Conservation (phyloP, 2,113 vertebrate genomes). For the Fulmarus glacialis region DNA sequence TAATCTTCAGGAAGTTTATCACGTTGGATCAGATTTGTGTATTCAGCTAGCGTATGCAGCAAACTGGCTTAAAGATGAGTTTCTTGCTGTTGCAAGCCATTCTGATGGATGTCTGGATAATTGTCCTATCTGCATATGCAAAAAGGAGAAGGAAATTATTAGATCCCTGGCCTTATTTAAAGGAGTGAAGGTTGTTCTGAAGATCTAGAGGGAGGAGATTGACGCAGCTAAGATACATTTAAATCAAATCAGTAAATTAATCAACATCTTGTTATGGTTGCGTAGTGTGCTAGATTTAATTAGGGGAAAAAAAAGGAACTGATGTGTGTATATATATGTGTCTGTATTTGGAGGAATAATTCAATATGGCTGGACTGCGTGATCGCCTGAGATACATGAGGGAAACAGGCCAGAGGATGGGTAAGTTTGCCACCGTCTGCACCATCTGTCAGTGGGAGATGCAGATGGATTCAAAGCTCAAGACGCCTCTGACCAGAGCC, state of each 20-base stretch:
- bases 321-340: background rate
- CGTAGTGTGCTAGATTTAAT: background rate
- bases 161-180: background rate
- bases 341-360: background rate
- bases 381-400: background rate
- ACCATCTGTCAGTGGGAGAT: background rate
- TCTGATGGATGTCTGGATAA: slow-evolving; percentile 14
- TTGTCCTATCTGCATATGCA: background rate
- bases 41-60: background rate
- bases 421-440: background rate
- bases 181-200: background rate
- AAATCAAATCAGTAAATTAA: slow-evolving; percentile 51
- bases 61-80: background rate
- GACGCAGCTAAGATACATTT: background rate
- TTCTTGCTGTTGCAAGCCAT: background rate
- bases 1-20: background rate
- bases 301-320: background rate
- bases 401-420: background rate
- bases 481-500: background rate
- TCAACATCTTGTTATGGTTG: slow-evolving; percentile 12
- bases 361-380: background rate
- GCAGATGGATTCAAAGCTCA: background rate
- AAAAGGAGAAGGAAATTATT: background rate
- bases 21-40: background rate
- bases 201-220: slow-evolving; percentile 48